These are phyloP conservation scores for Platerodrilus igneus DNA, from an alignment of 2,888 invertebrate genomes.

Conservation along the genomic window DNA sequence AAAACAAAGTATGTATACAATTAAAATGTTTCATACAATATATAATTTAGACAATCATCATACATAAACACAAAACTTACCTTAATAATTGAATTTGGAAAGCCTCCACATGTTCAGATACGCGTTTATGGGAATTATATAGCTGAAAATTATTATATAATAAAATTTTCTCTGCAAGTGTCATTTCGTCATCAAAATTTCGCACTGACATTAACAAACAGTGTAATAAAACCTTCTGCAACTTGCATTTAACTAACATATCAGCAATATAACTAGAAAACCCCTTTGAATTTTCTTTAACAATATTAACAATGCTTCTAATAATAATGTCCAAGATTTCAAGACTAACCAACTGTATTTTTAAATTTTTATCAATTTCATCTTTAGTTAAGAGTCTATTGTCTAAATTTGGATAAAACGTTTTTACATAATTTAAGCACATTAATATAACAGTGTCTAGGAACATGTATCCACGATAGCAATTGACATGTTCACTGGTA, in stretches of 20 bases:
- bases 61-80: too few relatives aligned
- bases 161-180: slow-evolving; percentile 71
- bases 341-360: slow-evolving; percentile 71
- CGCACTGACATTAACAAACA: slow-evolving; percentile 73
- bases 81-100: slow-evolving; percentile 64
- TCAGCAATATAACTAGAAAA: slow-evolving; percentile 74
- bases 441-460: slow-evolving; percentile 71
- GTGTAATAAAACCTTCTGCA: slow-evolving; percentile 79
- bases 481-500: slow-evolving; percentile 60
- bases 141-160: slow-evolving; percentile 64
- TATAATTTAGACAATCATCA: too few relatives aligned
- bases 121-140: slow-evolving; percentile 54
- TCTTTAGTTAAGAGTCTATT: slow-evolving; percentile 61
- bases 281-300: slow-evolving; percentile 70
- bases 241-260: slow-evolving; percentile 68
- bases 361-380: slow-evolving; percentile 69
- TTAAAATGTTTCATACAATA: too few relatives aligned
- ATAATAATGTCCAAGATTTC: slow-evolving; percentile 70
- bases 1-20: too few relatives aligned
- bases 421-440: slow-evolving; percentile 75
- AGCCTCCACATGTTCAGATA: slow-evolving; percentile 62
- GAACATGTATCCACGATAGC: slow-evolving; percentile 73
- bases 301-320: slow-evolving; percentile 66
- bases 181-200: slow-evolving; percentile 54
- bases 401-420: slow-evolving; percentile 70